phyloP scores from a whole-genome alignment of 2,797 vertebrate genomes.

The Pipistrellus nathusii region DNA sequence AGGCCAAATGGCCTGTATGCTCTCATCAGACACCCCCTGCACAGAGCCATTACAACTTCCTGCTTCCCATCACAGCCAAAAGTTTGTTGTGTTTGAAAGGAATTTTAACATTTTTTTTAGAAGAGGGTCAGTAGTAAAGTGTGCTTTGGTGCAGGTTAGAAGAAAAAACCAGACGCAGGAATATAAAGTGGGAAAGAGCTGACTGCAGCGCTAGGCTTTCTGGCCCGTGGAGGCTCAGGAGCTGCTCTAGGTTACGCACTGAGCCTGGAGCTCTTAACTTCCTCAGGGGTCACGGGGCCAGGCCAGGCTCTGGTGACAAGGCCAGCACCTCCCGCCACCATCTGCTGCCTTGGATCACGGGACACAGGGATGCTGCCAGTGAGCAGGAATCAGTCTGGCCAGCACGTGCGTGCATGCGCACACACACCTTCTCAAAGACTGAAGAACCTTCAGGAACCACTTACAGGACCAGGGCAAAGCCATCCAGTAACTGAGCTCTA shows the following conservation, averaged over 20 bases:
- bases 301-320: not conserved
- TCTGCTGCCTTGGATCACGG: fast-evolving
- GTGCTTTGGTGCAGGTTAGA: not conserved
- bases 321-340: not conserved
- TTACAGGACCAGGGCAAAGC: not conserved
- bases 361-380: not conserved
- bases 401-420: no score
- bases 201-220: not conserved
- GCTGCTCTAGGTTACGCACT: not conserved
- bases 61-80: not conserved
- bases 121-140: not conserved
- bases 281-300: not conserved
- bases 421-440: not conserved
- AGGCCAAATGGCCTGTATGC: not conserved
- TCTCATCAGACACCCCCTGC: not conserved
- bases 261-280: not conserved
- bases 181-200: not conserved
- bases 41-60: not conserved
- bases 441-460: not conserved
- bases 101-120: not conserved
- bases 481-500: not conserved
- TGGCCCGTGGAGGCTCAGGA: not conserved
- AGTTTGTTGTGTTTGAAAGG: not conserved
- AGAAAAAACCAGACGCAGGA: not conserved
- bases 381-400: not conserved